Base-by-base conservation (phyloP, 2,113 vertebrate genomes). In the Cheirogaleus medius region DNA sequence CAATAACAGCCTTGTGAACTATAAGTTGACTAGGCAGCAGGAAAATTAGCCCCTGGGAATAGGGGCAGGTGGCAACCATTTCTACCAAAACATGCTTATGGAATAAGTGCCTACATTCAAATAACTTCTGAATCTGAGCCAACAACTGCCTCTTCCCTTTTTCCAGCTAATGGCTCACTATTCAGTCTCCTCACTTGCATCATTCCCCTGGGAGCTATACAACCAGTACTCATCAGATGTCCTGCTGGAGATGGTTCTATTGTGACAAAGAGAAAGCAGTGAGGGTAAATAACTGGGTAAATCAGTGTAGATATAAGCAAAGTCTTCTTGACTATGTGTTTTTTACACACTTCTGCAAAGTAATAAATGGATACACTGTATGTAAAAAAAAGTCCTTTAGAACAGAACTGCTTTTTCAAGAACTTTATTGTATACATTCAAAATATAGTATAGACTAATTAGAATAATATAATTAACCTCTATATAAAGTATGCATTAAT, bases 41-140 rank as follows among this genome's bases (percentile, higher is more conserved):
- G 71, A 93, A 96, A 85, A 93, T 71, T 18, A 49, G 29, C 95
- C 47, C 76, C 32, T 93, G 93, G 81, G 98, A 93, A 77, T 32
- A 87, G 68, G 47, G 83, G 81, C 97, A 97, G 98, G 97, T 97
- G 96, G 90, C 49, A 81, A 56, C 89, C 13, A 94, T 92, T 96
- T 97, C 63, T 64, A 86, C 69, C 69, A 85, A 94, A 89, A 64
- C 17, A 32, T 44, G 42, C 64, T 60, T 74, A 86, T 86, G n/a
- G 76, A 88, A 74, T 42, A 91, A 96, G 42, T 44, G 52, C 74
- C 54, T 94, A 87, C 23, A 18, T 92, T 97, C 74, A 84, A 93
- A 84, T 94, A 54, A 76, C 54, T 90, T 95, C 76, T 95, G 97
- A 93, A 90, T 58, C 34, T 20, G 74, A 95, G 96, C 95, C 97